These are phyloP conservation scores for Musca domestica DNA, from an alignment of 1,140 invertebrate species.

Conservation along the genomic window DNA sequence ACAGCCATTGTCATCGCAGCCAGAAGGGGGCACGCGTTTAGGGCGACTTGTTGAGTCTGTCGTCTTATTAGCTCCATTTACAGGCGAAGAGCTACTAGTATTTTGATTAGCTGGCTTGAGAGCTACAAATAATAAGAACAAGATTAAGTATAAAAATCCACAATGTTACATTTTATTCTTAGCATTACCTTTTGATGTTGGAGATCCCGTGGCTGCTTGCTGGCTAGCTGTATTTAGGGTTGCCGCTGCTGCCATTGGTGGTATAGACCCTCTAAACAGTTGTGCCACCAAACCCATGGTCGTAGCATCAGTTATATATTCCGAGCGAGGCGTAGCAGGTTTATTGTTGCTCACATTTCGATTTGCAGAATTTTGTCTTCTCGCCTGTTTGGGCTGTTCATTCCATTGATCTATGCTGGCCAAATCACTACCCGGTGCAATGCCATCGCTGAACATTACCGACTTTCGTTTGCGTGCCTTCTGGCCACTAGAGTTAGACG, in stretches of 20 bases:
- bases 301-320: constrained; percentile 44
- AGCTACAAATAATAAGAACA: background rate
- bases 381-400: constrained; percentile 44
- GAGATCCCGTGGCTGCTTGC: background rate
- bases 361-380: constrained; percentile 27
- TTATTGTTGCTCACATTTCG: constrained; percentile 35
- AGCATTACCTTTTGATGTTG: background rate
- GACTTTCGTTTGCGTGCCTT: constrained; percentile 65
- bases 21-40: constrained; percentile 34
- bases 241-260: constrained; percentile 42
- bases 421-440: constrained; percentile 84
- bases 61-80: background rate
- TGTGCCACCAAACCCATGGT: constrained; percentile 45
- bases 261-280: constrained; percentile 48
- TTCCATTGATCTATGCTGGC: constrained; percentile 62
- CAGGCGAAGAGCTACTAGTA: background rate
- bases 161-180: background rate
- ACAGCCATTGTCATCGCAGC: constrained; percentile 59
- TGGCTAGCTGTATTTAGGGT: constrained; percentile 34
- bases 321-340: constrained; percentile 34
- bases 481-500: constrained; percentile 49
- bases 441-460: constrained; percentile 91
- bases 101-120: too few relatives aligned
- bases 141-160: background rate
- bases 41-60: constrained; percentile 2